Evolutionary conservation across 2,113 vertebrate species (phyloP).

Genomic region (Tyto alba): DNA sequence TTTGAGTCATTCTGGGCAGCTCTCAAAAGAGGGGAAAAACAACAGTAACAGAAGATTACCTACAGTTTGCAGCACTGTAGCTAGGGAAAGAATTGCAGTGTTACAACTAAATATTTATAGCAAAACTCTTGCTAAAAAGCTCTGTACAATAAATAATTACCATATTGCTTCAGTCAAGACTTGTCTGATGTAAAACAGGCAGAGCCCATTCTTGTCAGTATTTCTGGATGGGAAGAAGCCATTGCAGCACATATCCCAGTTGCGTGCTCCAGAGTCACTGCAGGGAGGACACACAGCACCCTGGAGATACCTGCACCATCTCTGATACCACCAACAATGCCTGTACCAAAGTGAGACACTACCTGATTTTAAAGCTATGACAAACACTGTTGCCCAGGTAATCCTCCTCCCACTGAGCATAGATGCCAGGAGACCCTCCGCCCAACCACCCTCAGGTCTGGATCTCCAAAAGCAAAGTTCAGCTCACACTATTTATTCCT

Average conservation of each 20-base stretch:
- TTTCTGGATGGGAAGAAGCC: background rate
- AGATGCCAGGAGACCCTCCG: background rate
- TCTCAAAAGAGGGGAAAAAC: background rate
- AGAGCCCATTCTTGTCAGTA: background rate
- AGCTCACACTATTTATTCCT: background rate
- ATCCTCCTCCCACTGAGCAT: background rate
- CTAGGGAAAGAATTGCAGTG: background rate
- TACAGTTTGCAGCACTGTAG: background rate
- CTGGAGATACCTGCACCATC: background rate
- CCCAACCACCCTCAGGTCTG: background rate
- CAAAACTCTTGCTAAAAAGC: background rate
- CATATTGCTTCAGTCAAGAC: background rate
- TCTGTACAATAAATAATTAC: slow-evolving; percentile 5
- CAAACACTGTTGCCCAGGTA: background rate
- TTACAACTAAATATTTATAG: slow-evolving; percentile 14
- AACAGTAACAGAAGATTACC: background rate
- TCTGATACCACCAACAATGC: background rate
- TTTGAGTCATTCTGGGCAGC: background rate
- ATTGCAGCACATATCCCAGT: background rate
- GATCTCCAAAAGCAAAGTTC: background rate
- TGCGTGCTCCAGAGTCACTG: background rate
- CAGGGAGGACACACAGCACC: background rate
- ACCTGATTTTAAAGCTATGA: background rate
- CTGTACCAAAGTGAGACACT: background rate
- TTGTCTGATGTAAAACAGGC: background rate